Evolutionary conservation across 2,888 invertebrate genomes (phyloP).

Genomic region (Aplocera efformata): DNA sequence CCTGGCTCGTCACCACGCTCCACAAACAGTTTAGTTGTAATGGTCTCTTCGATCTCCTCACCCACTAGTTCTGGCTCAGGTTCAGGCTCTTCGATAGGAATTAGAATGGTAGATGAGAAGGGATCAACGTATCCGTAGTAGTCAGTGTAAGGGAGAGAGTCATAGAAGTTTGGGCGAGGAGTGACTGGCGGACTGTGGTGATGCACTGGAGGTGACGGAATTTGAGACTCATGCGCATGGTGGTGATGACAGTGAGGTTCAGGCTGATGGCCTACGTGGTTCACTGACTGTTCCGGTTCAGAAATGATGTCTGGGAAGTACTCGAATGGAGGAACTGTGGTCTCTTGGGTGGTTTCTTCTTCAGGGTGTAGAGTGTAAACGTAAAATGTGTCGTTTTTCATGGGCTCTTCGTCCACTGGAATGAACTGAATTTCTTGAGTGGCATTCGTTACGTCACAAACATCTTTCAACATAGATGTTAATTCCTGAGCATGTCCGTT

Average conservation of each 20-base stretch:
- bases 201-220: slow-evolving; percentile 40
- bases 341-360: slow-evolving; percentile 24
- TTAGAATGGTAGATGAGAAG: slow-evolving; percentile 38
- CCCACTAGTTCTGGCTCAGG: slow-evolving; percentile 61
- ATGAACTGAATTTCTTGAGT: slow-evolving; percentile 34
- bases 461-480: slow-evolving; percentile 51
- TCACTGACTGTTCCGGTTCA: slow-evolving; percentile 24
- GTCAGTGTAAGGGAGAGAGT: slow-evolving; percentile 50
- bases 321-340: slow-evolving; percentile 26
- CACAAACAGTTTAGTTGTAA: slow-evolving; percentile 60
- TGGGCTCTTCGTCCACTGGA: slow-evolving; percentile 27
- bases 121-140: slow-evolving; percentile 53
- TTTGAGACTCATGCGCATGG: slow-evolving; percentile 50
- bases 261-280: slow-evolving; percentile 32
- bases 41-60: slow-evolving; percentile 66
- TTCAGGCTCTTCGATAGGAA: slow-evolving; percentile 45
- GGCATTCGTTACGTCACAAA: slow-evolving; percentile 44
- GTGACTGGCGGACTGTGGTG: slow-evolving; percentile 47
- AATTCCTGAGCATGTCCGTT: slow-evolving; percentile 64
- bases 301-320: slow-evolving; percentile 21
- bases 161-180: slow-evolving; percentile 56
- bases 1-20: slow-evolving; percentile 63
- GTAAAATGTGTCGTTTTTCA: slow-evolving; percentile 38
- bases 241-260: slow-evolving; percentile 37
- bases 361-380: slow-evolving; percentile 36